Evolutionary conservation across 2,113 vertebrate species (phyloP), one percentile per base, ranked within the genome.

Genomic region (Salvator merianae): DNA sequence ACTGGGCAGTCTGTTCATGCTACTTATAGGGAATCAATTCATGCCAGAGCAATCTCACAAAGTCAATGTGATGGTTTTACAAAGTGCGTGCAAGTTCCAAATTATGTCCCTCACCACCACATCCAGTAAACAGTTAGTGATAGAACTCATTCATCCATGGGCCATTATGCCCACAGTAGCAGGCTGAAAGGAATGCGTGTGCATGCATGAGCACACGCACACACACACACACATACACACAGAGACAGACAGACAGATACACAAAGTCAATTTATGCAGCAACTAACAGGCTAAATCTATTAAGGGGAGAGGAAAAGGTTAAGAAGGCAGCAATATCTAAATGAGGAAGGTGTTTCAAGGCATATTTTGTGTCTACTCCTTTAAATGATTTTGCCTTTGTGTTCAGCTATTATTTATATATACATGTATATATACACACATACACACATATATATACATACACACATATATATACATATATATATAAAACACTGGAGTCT

Each of bases 111-210:
- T 43, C 79, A 43, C 84, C 75, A 70, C 36, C 82, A 66, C 73
- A 86, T 88, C 77, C 83, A 87, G 73, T 79, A 92, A 88, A 87
- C 73, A 87, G 86, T 86, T 80, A 76, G 55, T 43, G 92, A 87
- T 32, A 70, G 87, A 88, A 32, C 12, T 87, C 88, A 79, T 87
- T 91, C 89, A 90, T 79, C 83, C 87, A 77, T 89, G 84, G 65
- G 76, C 83, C 75, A 78, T 92, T 90, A 85, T 78, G 89, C 71
- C 38, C 86, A 47, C n/a, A 59, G 34, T 68, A 43, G 70, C 59
- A 84, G 55, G 59, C 83, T 79, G 32, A 68, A 79, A 80, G 53
- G 53, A 40, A 82, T 47, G n/a, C 66, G n/a, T n/a, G n/a, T n/a
- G n/a, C n/a, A n/a, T n/a, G n/a, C n/a, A n/a, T n/a, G n/a, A n/a